phyloP scores from a whole-genome alignment of 2,797 vertebrate species.

The Gymnocypris eckloni region DNA sequence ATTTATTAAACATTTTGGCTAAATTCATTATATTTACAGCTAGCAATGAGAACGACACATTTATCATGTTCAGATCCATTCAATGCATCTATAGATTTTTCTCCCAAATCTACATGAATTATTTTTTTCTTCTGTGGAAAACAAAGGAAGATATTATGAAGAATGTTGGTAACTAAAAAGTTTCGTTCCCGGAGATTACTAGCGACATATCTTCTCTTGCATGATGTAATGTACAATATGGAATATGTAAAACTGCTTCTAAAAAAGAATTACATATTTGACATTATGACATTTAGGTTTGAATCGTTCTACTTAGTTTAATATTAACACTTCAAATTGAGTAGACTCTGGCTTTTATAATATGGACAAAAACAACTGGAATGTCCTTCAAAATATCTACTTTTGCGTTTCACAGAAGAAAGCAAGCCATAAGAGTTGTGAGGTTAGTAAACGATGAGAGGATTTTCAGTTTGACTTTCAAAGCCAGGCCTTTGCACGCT shows the following conservation, averaged over 20 bases:
- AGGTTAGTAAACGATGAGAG: background rate
- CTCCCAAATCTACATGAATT: background rate
- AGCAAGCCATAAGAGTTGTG: background rate
- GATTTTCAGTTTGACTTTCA: background rate
- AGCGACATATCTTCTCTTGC: background rate
- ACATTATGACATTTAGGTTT: background rate
- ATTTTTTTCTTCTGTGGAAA: background rate
- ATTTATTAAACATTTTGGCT: constrained; percentile 16
- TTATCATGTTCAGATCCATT: background rate
- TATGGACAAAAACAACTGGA: background rate
- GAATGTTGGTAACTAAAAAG: background rate
- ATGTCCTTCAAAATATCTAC: background rate
- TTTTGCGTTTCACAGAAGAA: background rate
- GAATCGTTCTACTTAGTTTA: too few relatives aligned
- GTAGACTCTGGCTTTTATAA: background rate
- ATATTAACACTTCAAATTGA: too few relatives aligned
- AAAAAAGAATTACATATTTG: background rate
- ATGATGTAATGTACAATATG: background rate
- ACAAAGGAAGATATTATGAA: background rate
- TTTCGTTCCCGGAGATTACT: background rate
- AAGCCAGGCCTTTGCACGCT: background rate
- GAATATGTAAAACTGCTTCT: background rate
- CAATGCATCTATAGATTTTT: background rate
- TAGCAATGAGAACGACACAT: background rate
- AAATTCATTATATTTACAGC: background rate